These are phyloP conservation scores for Harmothoe impar DNA, from an alignment of 2,888 invertebrate species.

Conservation along the genomic window DNA sequence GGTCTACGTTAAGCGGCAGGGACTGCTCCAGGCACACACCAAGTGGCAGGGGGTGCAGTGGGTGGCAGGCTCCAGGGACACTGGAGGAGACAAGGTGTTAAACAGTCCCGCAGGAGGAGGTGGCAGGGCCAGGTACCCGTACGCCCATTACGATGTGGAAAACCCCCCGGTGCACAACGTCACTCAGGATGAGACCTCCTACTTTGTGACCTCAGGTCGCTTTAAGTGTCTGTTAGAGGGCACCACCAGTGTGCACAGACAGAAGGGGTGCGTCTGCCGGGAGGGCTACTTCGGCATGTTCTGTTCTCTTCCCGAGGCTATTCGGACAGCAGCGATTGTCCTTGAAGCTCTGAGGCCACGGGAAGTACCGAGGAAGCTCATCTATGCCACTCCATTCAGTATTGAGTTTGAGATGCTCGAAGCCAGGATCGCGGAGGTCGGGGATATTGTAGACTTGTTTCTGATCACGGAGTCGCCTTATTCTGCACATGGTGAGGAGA, in stretches of 20 bases:
- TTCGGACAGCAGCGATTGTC: conserved; percentile 11
- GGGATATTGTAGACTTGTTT: conserved; percentile 63
- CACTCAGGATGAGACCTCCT: background rate
- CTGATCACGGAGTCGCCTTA: conserved; percentile 55
- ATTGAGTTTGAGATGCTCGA: conserved; percentile 62
- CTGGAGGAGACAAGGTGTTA: no score
- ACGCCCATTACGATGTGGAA: background rate
- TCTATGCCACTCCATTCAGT: conserved; percentile 59
- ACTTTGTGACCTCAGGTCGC: conserved; percentile 32
- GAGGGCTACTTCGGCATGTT: background rate
- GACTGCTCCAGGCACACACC: no score
- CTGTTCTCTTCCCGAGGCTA: conserved; percentile 9
- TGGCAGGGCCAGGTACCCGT: background rate
- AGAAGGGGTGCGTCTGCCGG: conserved; percentile 1
- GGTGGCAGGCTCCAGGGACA: no score
- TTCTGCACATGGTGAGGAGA: conserved; percentile 62
- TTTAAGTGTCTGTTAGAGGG: background rate
- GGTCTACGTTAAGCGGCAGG: no score
- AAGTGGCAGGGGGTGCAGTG: no score
- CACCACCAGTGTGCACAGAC: background rate
- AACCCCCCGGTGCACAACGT: conserved; percentile 17
- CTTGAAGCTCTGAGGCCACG: background rate
- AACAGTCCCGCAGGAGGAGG: no score
- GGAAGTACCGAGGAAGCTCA: background rate
- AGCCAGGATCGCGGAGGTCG: conserved; percentile 33